These are phyloP conservation scores for Camponotus vicinus DNA, from an alignment of 1,140 invertebrate genomes.

Conservation along the genomic window DNA sequence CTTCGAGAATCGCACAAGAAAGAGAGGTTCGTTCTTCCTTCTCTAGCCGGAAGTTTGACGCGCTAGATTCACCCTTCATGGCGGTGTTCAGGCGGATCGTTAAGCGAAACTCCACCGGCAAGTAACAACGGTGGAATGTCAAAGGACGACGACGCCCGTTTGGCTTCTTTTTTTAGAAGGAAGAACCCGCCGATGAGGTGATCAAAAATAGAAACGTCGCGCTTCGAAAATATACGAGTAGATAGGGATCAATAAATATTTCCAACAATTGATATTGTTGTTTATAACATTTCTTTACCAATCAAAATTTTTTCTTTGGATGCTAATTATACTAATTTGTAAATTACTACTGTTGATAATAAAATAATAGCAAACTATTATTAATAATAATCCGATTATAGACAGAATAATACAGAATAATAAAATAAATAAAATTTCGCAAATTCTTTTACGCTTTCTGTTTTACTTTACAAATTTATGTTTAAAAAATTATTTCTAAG, in stretches of 20 bases:
- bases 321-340: not conserved
- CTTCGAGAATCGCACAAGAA: slow-evolving; percentile 55
- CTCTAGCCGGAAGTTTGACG: slow-evolving; percentile 17
- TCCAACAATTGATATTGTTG: not conserved
- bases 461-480: not conserved
- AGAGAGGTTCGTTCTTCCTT: not conserved
- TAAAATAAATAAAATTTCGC: not conserved
- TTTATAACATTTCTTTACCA: not conserved
- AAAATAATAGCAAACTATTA: not conserved
- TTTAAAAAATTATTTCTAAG: not conserved
- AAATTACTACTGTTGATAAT: not conserved
- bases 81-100: slow-evolving; percentile 41
- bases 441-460: not conserved
- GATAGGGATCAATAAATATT: slow-evolving; percentile 22
- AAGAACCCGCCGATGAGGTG: not conserved
- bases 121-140: slow-evolving; percentile 37
- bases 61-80: slow-evolving; percentile 40
- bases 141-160: slow-evolving; percentile 26
- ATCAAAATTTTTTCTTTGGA: not conserved
- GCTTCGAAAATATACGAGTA: slow-evolving; percentile 24
- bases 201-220: slow-evolving; percentile 29
- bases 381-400: not conserved
- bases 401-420: not conserved
- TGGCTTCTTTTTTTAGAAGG: slow-evolving; percentile 22
- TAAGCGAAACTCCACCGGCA: slow-evolving; percentile 60